Conservation (phyloP, 2,888 invertebrate genomes). For the Cetonia aurata region DNA sequence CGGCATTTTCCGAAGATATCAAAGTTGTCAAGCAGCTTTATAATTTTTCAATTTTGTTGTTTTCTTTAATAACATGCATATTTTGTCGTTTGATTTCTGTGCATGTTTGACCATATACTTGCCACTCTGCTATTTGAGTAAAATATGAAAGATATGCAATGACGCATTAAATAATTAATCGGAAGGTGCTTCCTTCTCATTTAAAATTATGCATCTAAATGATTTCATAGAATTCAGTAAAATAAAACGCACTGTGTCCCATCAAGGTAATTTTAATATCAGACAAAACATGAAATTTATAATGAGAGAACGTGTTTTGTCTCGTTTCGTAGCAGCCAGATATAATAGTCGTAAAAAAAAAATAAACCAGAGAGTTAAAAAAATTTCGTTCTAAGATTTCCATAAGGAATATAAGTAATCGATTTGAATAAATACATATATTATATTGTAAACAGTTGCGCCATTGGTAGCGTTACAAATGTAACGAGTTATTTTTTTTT, state of each 20-base stretch:
- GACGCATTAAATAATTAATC: too few species aligned
- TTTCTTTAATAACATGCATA: too few species aligned
- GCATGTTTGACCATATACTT: too few species aligned
- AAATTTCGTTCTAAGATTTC: slow-evolving; percentile 21
- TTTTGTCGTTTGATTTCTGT: too few species aligned
- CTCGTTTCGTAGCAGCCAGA: slow-evolving; percentile 18
- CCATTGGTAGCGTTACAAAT: slow-evolving; percentile 16
- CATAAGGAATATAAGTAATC: slow-evolving; percentile 12
- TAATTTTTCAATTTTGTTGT: too few species aligned
- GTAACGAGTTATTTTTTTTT: slow-evolving; percentile 23
- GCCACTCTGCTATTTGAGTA: too few species aligned
- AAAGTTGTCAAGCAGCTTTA: too few species aligned
- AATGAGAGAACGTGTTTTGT: slow-evolving; percentile 24
- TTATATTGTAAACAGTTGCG: not conserved
- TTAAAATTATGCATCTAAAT: not conserved
- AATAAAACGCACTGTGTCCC: not conserved
- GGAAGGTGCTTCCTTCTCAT: too few species aligned
- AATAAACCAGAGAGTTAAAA: slow-evolving; percentile 7
- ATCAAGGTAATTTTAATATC: slow-evolving; percentile 11
- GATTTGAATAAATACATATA: slow-evolving; percentile 26
- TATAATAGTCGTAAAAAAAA: slow-evolving; percentile 18
- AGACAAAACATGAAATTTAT: slow-evolving; percentile 23
- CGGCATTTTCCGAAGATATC: too few species aligned
- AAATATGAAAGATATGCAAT: too few species aligned
- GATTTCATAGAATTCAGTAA: not conserved